These are phyloP conservation scores for Nesoenas mayeri DNA, from an alignment of 2,113 vertebrate species.

Conservation along the genomic window DNA sequence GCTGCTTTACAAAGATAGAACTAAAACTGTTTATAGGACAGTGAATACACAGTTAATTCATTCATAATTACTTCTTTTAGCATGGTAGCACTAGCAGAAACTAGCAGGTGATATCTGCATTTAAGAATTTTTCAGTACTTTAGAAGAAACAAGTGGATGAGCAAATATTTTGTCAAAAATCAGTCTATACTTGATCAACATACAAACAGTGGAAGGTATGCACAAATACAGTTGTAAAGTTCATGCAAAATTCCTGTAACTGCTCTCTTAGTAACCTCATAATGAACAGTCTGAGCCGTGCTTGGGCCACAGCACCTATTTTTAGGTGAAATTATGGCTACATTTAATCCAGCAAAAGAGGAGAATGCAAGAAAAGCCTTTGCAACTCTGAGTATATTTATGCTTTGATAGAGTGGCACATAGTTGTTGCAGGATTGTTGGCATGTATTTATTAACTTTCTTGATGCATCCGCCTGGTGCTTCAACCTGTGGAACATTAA, in stretches of 20 bases:
- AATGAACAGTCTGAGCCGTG: background rate
- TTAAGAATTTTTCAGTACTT: background rate
- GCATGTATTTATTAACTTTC: background rate
- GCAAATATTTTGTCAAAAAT: background rate
- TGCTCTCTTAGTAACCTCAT: background rate
- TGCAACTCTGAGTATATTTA: background rate
- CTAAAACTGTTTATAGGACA: constrained; percentile 55
- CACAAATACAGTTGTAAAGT: background rate
- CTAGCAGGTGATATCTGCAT: background rate
- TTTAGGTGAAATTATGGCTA: background rate
- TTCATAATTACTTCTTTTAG: constrained; percentile 53
- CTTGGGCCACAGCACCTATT: background rate
- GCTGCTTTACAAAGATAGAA: constrained; percentile 71
- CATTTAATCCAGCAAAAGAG: background rate
- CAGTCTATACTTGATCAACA: background rate
- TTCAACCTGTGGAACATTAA: background rate
- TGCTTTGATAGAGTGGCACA: background rate
- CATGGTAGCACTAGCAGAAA: background rate
- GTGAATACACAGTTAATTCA: constrained; percentile 47
- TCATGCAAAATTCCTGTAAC: background rate
- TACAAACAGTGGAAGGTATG: background rate
- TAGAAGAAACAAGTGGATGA: background rate
- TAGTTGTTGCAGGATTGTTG: background rate
- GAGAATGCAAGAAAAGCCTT: background rate
- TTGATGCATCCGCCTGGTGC: background rate